Conservation (phyloP, 1,140 invertebrate genomes). For the Drosophila azteca region DNA sequence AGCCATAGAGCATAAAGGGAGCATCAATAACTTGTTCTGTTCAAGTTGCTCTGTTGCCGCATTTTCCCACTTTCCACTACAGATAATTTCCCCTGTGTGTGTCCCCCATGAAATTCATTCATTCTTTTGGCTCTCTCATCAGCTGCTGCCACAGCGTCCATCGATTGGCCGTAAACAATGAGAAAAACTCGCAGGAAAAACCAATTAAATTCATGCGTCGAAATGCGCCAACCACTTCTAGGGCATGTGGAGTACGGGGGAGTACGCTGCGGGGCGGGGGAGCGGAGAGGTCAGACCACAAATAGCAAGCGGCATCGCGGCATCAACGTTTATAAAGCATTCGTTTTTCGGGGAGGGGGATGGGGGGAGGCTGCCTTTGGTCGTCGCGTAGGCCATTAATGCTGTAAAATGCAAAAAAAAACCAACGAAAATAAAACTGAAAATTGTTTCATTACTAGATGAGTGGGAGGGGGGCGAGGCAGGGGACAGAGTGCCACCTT, state of each 20-base stretch:
- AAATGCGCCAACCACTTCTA: conserved; percentile 66
- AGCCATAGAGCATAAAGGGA: too few species aligned
- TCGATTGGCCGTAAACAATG: conserved; percentile 68
- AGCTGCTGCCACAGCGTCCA: conserved; percentile 39
- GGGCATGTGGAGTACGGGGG: conserved; percentile 12
- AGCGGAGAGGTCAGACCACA: conserved; percentile 10
- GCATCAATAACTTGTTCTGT: too few species aligned
- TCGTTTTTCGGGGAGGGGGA: conserved; percentile 11
- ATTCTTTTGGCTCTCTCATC: conserved; percentile 26
- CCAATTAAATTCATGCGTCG: conserved; percentile 74
- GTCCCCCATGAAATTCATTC: conserved; percentile 24
- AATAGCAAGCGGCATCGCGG: conserved; percentile 35
- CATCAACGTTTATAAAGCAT: conserved; percentile 70
- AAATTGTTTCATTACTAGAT: conserved; percentile 74
- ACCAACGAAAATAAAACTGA: conserved; percentile 68
- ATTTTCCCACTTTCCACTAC: too few species aligned
- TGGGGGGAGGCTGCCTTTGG: conserved; percentile 19
- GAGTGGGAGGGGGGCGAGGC: conserved; percentile 17
- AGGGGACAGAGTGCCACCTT: conserved; percentile 60
- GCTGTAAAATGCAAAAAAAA: conserved; percentile 60
- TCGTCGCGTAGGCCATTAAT: conserved; percentile 51
- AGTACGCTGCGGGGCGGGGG: background rate
- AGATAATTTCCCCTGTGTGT: too few species aligned
- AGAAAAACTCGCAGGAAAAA: conserved; percentile 51
- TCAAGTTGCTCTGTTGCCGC: too few species aligned